Evolutionary conservation across 1,140 invertebrate species (phyloP).

Genomic region (Ips typographus): DNA sequence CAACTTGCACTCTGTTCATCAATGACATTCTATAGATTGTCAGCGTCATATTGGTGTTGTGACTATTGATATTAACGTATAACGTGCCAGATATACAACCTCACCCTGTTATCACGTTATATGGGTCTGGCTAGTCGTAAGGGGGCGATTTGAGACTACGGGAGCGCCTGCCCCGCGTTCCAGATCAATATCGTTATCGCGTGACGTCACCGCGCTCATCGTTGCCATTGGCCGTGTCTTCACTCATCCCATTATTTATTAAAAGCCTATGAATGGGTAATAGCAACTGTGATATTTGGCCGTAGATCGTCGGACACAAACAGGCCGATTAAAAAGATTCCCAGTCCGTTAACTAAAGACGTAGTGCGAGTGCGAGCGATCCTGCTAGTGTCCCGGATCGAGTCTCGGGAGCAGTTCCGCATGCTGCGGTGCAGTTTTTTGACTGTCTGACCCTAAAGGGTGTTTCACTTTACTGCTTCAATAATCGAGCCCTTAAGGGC

Average conservation of each 20-base stretch:
- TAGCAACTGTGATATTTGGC: conserved; percentile 51
- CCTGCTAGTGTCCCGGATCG: conserved; percentile 2
- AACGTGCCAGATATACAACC: too few species aligned
- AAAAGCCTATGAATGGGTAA: conserved; percentile 53
- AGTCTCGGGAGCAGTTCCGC: conserved; percentile 22
- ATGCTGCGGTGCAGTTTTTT: conserved; percentile 31
- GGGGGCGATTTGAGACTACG: background rate
- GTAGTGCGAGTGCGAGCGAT: conserved; percentile 14
- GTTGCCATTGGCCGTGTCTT: conserved; percentile 45
- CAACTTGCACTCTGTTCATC: too few species aligned
- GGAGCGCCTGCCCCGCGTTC: conserved; percentile 24
- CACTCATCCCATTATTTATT: conserved; percentile 55
- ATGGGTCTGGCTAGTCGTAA: background rate
- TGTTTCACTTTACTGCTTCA: conserved; percentile 13
- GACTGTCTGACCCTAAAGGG: conserved; percentile 11
- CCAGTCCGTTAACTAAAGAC: conserved; percentile 1
- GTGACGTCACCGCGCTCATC: conserved; percentile 44
- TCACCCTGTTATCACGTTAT: too few species aligned
- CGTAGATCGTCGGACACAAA: conserved; percentile 37
- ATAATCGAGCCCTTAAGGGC: background rate
- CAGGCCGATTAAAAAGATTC: conserved; percentile 28
- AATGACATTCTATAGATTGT: background rate
- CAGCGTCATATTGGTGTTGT: background rate
- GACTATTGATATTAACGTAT: too few species aligned
- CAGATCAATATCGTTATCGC: conserved; percentile 45